Conservation (phyloP, 2,797 vertebrate species). For the Sebastes minor region DNA sequence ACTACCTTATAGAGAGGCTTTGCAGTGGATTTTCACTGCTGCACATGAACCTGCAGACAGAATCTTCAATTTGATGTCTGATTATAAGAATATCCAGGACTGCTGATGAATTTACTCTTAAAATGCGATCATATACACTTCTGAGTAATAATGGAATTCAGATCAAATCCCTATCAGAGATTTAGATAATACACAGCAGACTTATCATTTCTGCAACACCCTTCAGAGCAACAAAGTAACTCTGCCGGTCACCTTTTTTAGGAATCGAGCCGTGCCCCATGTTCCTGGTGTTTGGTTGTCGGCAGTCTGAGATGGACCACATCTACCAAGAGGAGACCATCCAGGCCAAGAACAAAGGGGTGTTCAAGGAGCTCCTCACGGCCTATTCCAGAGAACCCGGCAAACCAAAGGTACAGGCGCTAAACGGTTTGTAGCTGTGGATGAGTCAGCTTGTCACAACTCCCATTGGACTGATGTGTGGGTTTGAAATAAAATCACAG, state of each 20-base stretch:
- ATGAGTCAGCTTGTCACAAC: slow-evolving; percentile 26
- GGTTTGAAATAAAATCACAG: slow-evolving; percentile 12
- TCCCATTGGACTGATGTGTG: slow-evolving; percentile 20
- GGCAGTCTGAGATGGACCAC: slow-evolving; percentile 95
- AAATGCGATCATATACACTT: neutral
- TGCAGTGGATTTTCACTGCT: neutral
- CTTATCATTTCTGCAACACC: neutral
- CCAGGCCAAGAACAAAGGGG: slow-evolving; percentile 91
- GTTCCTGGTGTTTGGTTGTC: slow-evolving; percentile 96
- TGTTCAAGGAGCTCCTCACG: slow-evolving; percentile 94
- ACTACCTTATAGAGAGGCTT: neutral
- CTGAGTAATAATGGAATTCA: neutral
- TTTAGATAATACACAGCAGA: neutral
- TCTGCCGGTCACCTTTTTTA: slow-evolving; percentile 49
- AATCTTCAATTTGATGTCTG: neutral
- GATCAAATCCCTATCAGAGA: neutral
- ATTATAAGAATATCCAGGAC: slow-evolving; percentile 1
- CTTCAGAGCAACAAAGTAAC: neutral
- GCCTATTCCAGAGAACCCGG: slow-evolving; percentile 97
- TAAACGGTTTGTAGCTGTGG: neutral
- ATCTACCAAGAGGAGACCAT: slow-evolving; percentile 96
- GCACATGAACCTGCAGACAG: neutral
- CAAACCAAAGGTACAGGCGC: slow-evolving; percentile 92
- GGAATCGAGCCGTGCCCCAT: slow-evolving; percentile 92
- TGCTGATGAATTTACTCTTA: neutral